These are phyloP conservation scores for Stegastes partitus DNA, from an alignment of 2,113 vertebrate species.

Conservation along the genomic window DNA sequence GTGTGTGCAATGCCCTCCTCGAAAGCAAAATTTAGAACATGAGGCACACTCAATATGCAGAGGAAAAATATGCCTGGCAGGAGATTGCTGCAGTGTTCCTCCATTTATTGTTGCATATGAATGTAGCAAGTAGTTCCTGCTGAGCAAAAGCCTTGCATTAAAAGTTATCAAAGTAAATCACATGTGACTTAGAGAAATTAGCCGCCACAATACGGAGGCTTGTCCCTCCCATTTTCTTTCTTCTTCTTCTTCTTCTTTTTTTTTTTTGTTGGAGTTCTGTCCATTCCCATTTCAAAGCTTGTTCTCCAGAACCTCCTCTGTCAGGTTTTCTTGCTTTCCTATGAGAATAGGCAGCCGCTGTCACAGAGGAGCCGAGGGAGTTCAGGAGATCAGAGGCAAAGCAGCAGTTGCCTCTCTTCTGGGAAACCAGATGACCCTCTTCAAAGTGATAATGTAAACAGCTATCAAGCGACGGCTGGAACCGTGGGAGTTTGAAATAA, in stretches of 20 bases:
- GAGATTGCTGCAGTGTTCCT: constrained; percentile 45
- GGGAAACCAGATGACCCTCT: constrained; percentile 76
- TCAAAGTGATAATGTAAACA: constrained; percentile 81
- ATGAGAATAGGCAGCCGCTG: constrained; percentile 77
- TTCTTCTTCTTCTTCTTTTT: too few species aligned
- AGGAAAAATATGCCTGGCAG: constrained; percentile 57
- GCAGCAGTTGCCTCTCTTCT: constrained; percentile 66
- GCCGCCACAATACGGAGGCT: constrained; percentile 11
- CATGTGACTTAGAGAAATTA: constrained; percentile 4
- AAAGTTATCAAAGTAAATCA: constrained; percentile 10
- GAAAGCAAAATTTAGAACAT: constrained; percentile 69
- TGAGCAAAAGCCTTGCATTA: constrained; percentile 2
- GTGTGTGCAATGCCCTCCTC: constrained; percentile 73
- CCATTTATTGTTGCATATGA: constrained; percentile 34
- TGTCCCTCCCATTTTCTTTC: constrained; percentile 56
- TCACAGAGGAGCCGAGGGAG: constrained; percentile 70
- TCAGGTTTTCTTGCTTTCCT: constrained; percentile 62
- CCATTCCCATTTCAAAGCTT: constrained; percentile 45
- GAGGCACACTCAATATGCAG: constrained; percentile 62
- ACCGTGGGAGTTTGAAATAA: constrained; percentile 71
- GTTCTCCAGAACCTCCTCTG: constrained; percentile 62
- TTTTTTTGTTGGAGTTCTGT: too few species aligned
- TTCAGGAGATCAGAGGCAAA: constrained; percentile 76
- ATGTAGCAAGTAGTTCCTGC: constrained; percentile 9
- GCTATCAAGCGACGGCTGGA: constrained; percentile 58